phyloP scores from a whole-genome alignment of 1,140 invertebrate species.

The Lepidurus packardi region DNA sequence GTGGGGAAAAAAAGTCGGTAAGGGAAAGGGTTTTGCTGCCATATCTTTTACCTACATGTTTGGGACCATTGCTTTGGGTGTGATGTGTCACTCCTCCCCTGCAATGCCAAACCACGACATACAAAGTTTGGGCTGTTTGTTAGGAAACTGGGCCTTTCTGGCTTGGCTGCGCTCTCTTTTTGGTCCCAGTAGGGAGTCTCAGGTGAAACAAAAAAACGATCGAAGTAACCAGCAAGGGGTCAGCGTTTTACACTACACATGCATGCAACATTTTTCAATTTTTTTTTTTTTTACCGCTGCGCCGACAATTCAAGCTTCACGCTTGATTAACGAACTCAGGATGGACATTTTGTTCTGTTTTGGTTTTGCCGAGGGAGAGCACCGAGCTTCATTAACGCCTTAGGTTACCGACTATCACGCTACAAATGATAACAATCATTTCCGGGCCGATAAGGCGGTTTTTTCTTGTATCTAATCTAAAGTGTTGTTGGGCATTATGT shows the following conservation, averaged over 20 bases:
- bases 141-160: background rate
- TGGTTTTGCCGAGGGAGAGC: too few species aligned
- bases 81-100: background rate
- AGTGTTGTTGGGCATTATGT: too few species aligned
- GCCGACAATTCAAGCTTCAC: background rate
- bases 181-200: background rate
- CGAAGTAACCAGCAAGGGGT: slow-evolving; percentile 9
- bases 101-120: background rate
- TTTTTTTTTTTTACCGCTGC: background rate
- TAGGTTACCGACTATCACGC: too few species aligned
- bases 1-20: slow-evolving; percentile 11
- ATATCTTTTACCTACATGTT: background rate
- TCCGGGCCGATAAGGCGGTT: too few species aligned
- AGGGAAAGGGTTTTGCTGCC: background rate
- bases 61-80: background rate
- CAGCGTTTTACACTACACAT: background rate
- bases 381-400: too few species aligned
- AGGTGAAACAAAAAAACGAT: slow-evolving; percentile 17
- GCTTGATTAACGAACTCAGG: background rate
- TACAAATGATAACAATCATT: too few species aligned
- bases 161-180: background rate
- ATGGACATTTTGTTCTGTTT: too few species aligned
- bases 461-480: too few species aligned
- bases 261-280: background rate
- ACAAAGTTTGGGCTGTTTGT: background rate